Evolutionary conservation across 2,888 invertebrate species (phyloP).

Genomic region (Watsonalla binaria): DNA sequence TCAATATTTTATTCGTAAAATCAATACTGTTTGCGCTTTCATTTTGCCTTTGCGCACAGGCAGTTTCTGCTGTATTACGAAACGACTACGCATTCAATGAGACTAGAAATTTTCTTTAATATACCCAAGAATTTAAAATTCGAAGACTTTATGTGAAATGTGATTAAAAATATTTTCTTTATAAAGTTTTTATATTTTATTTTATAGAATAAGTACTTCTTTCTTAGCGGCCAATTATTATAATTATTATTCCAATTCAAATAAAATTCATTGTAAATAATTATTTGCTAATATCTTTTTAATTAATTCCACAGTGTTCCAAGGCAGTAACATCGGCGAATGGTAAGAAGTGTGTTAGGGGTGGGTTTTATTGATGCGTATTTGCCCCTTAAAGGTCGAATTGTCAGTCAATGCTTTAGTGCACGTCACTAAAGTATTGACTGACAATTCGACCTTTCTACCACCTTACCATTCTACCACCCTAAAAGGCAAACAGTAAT

Average conservation of each 20-base stretch:
- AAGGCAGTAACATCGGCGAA: conserved; percentile 13
- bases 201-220: no score
- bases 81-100: no score
- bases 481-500: neutral
- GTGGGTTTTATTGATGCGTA: conserved; percentile 15
- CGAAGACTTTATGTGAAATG: no score
- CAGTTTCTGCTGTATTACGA: neutral
- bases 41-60: neutral
- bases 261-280: neutral
- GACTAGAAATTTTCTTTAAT: no score
- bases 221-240: no score
- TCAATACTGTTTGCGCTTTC: neutral
- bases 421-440: no score
- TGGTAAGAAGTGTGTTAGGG: conserved; percentile 25
- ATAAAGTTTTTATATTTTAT: no score
- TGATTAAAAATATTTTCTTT: no score
- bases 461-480: neutral
- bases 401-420: neutral
- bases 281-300: conserved; percentile 1
- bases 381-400: conserved; percentile 8
- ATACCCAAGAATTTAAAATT: no score
- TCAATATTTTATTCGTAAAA: neutral
- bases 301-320: conserved; percentile 22
- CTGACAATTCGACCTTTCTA: no score
- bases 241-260: no score